phyloP scores from a whole-genome alignment of 2,113 vertebrate species.

The Gila orcuttii region DNA sequence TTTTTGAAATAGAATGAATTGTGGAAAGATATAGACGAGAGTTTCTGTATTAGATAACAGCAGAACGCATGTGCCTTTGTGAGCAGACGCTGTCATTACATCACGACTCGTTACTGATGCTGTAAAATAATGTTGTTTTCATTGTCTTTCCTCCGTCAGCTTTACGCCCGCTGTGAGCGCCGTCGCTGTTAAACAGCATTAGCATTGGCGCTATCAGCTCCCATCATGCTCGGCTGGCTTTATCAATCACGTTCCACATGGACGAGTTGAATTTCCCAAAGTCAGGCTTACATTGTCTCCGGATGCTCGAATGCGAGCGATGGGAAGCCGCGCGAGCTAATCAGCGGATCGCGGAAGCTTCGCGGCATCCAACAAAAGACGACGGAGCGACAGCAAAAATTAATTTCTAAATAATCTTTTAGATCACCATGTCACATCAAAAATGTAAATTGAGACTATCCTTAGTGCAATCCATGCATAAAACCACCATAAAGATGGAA shows the following conservation, averaged over 20 bases:
- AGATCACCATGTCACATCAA: conserved; percentile 32
- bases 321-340: not conserved
- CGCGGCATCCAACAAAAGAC: conserved; percentile 2
- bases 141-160: conserved; percentile 11
- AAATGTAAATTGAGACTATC: conserved; percentile 31
- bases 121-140: conserved; percentile 14
- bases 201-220: conserved; percentile 28
- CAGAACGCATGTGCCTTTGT: not conserved
- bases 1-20: too few relatives aligned
- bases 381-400: not conserved
- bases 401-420: conserved; percentile 32
- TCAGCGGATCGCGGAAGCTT: too few relatives aligned
- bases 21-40: too few relatives aligned
- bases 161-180: not conserved
- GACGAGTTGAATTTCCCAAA: not conserved
- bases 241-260: conserved; percentile 18
- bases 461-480: not conserved
- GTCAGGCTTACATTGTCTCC: conserved; percentile 8
- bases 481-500: not conserved
- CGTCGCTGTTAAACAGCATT: conserved; percentile 4
- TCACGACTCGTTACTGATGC: not conserved
- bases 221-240: not conserved
- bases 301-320: not conserved
- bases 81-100: not conserved
- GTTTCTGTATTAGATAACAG: too few relatives aligned